These are phyloP conservation scores for Tangara arthus DNA, from an alignment of 2,797 vertebrate species.

Conservation along the genomic window DNA sequence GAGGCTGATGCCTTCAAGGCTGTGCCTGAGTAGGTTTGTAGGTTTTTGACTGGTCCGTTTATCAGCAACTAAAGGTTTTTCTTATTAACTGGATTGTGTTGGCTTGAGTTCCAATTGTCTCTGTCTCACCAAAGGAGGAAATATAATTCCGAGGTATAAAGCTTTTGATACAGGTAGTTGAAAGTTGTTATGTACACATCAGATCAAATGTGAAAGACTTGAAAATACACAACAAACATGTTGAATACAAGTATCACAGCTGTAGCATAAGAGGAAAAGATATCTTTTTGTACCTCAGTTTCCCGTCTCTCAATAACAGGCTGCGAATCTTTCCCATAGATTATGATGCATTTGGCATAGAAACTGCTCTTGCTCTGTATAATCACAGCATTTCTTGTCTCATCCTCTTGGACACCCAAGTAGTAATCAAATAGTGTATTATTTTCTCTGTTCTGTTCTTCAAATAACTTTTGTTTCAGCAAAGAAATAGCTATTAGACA, in stretches of 20 bases:
- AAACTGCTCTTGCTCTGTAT: not conserved
- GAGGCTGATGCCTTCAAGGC: not conserved
- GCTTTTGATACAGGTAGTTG: not conserved
- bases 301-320: not conserved
- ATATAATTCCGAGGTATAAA: not conserved
- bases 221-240: not conserved
- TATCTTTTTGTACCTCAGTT: not conserved
- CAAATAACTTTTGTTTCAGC: conserved; percentile 30
- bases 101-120: not conserved
- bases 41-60: not conserved
- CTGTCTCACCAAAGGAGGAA: not conserved
- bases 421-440: not conserved
- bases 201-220: not conserved
- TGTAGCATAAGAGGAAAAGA: not conserved
- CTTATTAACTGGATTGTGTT: not conserved
- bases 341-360: not conserved
- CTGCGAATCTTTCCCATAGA: not conserved
- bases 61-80: not conserved
- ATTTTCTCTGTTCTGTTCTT: not conserved
- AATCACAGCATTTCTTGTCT: not conserved
- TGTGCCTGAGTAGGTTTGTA: not conserved
- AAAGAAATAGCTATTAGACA: not conserved
- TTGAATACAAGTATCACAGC: not conserved
- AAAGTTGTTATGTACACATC: not conserved
- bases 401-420: not conserved